A percentile compares a stretch with the other conserved stretches of the same genome.
Conservation (phyloP, 1,140 invertebrate species). For the Drosophila trapezifrons region DNA sequence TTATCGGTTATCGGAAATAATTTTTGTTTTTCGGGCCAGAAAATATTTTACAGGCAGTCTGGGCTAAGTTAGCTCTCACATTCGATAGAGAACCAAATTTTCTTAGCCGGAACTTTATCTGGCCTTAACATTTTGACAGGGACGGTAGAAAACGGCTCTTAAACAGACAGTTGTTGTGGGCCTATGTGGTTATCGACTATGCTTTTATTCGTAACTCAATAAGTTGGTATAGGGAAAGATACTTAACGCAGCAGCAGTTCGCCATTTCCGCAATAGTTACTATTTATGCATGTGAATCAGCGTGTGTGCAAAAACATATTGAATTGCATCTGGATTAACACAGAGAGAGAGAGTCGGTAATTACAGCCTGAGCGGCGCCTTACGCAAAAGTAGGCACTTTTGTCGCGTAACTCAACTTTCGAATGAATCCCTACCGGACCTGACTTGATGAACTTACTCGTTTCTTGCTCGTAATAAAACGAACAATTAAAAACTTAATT, state of each 20-base stretch:
- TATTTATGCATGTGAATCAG: not conserved
- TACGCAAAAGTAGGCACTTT: slow-evolving; percentile 8
- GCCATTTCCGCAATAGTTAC: slow-evolving; percentile 13
- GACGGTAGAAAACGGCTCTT: no score
- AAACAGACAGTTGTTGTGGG: no score
- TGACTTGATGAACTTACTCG: slow-evolving; percentile 7
- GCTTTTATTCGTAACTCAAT: slow-evolving; percentile 7
- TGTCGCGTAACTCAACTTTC: slow-evolving; percentile 18
- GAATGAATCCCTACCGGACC: slow-evolving; percentile 13
- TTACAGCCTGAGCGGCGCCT: slow-evolving; percentile 1
- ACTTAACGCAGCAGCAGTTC: not conserved
- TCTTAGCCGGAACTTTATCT: no score
- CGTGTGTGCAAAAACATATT: slow-evolving; percentile 11
- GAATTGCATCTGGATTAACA: slow-evolving; percentile 9
- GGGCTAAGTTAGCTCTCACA: no score
- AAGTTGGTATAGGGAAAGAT: slow-evolving; percentile 5
- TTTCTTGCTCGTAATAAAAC: slow-evolving; percentile 1
- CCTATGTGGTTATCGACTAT: slow-evolving; percentile 13
- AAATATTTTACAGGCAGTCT: no score
- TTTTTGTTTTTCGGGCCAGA: no score
- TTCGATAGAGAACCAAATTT: no score
- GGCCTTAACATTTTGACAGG: no score
- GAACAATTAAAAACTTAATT: slow-evolving; percentile 23
- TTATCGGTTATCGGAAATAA: no score
- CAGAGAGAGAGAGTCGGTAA: not conserved